phyloP scores from a whole-genome alignment of 2,797 vertebrate species.

The Zonotrichia albicollis region DNA sequence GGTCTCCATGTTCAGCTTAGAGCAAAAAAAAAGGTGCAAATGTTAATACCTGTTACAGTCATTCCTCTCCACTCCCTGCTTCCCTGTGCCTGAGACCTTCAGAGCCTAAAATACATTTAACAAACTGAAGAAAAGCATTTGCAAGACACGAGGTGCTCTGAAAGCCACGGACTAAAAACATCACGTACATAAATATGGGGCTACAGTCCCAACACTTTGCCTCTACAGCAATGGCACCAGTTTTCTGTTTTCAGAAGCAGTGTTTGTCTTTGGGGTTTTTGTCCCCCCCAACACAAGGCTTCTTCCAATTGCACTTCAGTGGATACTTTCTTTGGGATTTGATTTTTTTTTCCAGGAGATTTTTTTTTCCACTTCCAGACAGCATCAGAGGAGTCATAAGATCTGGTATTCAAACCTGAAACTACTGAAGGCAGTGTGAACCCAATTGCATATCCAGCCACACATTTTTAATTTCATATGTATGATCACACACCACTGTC shows the following conservation, averaged over 20 bases:
- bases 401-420: neutral
- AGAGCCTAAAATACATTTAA: constrained; percentile 6
- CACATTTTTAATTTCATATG: neutral
- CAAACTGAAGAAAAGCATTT: constrained; percentile 1
- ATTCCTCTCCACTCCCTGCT: neutral
- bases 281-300: neutral
- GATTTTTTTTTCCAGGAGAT: neutral
- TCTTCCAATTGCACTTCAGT: neutral
- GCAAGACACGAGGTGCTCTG: neutral
- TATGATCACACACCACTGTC: neutral
- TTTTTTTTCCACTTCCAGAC: neutral
- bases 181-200: neutral
- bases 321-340: neutral
- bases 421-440: neutral
- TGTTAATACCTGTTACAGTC: constrained; percentile 31
- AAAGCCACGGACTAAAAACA: neutral
- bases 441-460: neutral
- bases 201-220: neutral
- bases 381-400: neutral
- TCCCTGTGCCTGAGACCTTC: neutral
- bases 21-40: constrained; percentile 16
- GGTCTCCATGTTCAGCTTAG: constrained; percentile 3
- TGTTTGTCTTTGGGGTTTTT: neutral
- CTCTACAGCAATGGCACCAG: neutral
- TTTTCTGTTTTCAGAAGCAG: neutral